Conservation (phyloP, 2,888 invertebrate genomes). For the Drosophila colorata region DNA sequence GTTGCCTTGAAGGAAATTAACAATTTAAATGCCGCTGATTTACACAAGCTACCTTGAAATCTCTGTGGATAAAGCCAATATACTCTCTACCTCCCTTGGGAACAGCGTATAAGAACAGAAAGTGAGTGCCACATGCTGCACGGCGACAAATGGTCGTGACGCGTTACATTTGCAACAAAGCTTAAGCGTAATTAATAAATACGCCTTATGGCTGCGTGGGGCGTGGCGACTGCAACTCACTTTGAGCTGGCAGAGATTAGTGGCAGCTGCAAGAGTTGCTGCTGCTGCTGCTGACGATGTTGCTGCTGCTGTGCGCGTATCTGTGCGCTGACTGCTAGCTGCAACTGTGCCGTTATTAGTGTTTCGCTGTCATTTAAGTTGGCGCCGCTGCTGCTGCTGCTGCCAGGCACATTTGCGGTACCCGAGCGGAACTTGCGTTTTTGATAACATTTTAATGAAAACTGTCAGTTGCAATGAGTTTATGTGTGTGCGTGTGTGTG, state of each 20-base stretch:
- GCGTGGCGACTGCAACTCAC: slow-evolving; percentile 16
- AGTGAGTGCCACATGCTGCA: slow-evolving; percentile 23
- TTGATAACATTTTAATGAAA: slow-evolving; percentile 83
- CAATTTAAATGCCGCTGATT: too few relatives aligned
- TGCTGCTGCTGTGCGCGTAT: too few relatives aligned
- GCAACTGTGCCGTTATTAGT: slow-evolving; percentile 59
- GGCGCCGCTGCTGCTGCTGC: slow-evolving; percentile 23
- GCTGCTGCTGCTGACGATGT: slow-evolving; percentile 1
- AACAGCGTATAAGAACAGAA: neutral
- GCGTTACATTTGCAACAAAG: slow-evolving; percentile 18
- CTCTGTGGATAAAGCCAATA: neutral
- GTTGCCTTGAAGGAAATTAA: too few relatives aligned
- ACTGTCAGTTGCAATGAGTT: slow-evolving; percentile 77
- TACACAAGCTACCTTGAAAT: too few relatives aligned
- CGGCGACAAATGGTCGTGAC: slow-evolving; percentile 27
- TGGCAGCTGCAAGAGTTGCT: slow-evolving; percentile 43
- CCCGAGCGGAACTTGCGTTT: slow-evolving; percentile 68
- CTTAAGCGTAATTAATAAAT: slow-evolving; percentile 45
- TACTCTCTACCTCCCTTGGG: neutral
- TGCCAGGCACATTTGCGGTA: slow-evolving; percentile 67
- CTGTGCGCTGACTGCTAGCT: slow-evolving; percentile 27
- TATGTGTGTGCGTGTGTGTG: slow-evolving; percentile 17
- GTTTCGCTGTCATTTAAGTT: slow-evolving; percentile 63
- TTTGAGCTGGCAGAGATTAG: slow-evolving; percentile 61
- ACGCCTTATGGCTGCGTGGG: neutral